Evolutionary conservation across 2,888 invertebrate species (phyloP).

Genomic region (Eumacrocentrus americanus): DNA sequence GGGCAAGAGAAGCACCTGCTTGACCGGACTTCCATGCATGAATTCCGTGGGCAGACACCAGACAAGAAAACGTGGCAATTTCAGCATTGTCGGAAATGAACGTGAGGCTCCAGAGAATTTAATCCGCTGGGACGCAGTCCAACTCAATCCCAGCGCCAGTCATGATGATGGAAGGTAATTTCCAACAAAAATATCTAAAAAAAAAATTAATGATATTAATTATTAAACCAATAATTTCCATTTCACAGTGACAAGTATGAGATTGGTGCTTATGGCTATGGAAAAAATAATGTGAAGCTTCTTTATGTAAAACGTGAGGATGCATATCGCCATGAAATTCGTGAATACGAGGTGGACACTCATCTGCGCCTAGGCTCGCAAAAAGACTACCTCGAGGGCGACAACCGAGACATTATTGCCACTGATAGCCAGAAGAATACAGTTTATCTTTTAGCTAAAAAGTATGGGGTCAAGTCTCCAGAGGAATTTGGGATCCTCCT

Average conservation of each 20-base stretch:
- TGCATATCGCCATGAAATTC: slow-evolving; percentile 69
- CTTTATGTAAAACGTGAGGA: slow-evolving; percentile 74
- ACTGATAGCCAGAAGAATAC: slow-evolving; percentile 86
- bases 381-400: slow-evolving; percentile 75
- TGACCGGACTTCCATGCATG: slow-evolving; percentile 1
- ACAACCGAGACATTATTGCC: slow-evolving; percentile 80
- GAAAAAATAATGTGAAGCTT: slow-evolving; percentile 77
- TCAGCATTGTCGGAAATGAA: not conserved
- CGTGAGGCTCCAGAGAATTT: not conserved
- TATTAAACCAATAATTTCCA: not conserved
- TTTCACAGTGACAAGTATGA: slow-evolving; percentile 62
- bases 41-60: no score
- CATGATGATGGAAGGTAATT: slow-evolving; percentile 39
- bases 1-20: slow-evolving; percentile 20
- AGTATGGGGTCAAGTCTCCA: slow-evolving; percentile 76
- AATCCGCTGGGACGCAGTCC: slow-evolving; percentile 29
- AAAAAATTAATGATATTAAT: not conserved
- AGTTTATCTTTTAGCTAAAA: slow-evolving; percentile 78
- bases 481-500: slow-evolving; percentile 79
- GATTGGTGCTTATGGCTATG: slow-evolving; percentile 72
- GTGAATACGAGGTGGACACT: slow-evolving; percentile 78
- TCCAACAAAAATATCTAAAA: not conserved
- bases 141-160: slow-evolving; percentile 42
- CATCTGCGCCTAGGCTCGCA: slow-evolving; percentile 73
- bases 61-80: not conserved